Evolutionary conservation across 2,888 invertebrate genomes (phyloP), one percentile per base, ranked within the genome.

Genomic region (Troides oblongomaculatus): DNA sequence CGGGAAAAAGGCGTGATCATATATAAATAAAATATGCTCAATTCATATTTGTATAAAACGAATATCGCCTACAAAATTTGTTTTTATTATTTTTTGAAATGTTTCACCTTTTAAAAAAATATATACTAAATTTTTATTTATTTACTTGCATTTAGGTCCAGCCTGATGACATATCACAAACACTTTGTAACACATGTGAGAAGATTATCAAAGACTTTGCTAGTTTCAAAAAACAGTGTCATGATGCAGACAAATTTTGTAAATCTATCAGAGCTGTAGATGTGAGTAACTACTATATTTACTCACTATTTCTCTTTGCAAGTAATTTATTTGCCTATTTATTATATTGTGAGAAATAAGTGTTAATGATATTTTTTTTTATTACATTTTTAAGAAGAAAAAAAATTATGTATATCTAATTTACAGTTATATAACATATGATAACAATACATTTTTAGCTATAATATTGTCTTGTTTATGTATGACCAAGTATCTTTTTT

Each of bases 211-310:
- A 78, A 62, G 75, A 73, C 0, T 86, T 74, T 75, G 74, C 75
- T 1, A 65, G 76, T 64, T 84, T 87, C 62, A 87, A 86, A 71
- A 74, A 76, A 53, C 76, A 77, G 72, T 84, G 85, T 53, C 71
- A 70, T 0, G 75, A 79, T 72, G 81, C 86, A 6, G 76, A 84
- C 71, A 62, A 70, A 7, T 72, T 82, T 66, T 87, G 84, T 85
- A 80, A 79, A 73, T 75, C 77, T 23, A 36, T 58, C 1, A 12
- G n/a, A 12, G 43, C 61, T 36, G 57, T 58, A 62, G 36, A 46
- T 23, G 64, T 64, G 14, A 64, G 56, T 56, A 30, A 30, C n/a
- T 14, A 50, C 4, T 50, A 14, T 39, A 39, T 39, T 39, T 39
- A 8, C 8, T 39, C 10, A 10, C 10, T 39, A 10, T 10, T 39